Percentiles rank a stretch among this genome's conserved stretches.
These are phyloP conservation scores for Hyperoplus immaculatus DNA, from an alignment of 2,797 vertebrate genomes.

Conservation along the genomic window DNA sequence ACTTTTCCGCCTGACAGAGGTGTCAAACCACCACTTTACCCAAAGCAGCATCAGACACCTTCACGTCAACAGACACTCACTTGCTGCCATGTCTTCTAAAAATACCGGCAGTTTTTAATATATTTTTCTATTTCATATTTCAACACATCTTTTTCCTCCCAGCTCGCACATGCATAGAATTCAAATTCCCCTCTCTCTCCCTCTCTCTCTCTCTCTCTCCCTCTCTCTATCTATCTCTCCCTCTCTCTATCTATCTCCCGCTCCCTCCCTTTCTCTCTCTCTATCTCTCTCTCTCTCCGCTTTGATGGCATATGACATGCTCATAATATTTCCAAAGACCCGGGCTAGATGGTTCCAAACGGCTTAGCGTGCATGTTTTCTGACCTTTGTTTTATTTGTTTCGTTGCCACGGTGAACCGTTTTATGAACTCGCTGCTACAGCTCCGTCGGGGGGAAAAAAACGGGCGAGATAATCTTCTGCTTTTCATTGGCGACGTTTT, in stretches of 20 bases:
- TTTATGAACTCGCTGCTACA: slow-evolving; percentile 55
- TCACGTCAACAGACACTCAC: slow-evolving; percentile 48
- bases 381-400: slow-evolving; percentile 85
- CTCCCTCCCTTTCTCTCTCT: slow-evolving; percentile 13
- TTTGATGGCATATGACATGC: slow-evolving; percentile 65
- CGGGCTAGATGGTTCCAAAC: slow-evolving; percentile 54
- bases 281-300: slow-evolving; percentile 20
- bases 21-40: slow-evolving; percentile 59
- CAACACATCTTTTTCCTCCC: slow-evolving; percentile 2
- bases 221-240: slow-evolving; percentile 14
- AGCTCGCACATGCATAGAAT: slow-evolving; percentile 28
- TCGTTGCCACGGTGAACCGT: slow-evolving; percentile 66
- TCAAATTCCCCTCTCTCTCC: slow-evolving; percentile 32
- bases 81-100: slow-evolving; percentile 40
- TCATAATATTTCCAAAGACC: slow-evolving; percentile 62
- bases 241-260: slow-evolving; percentile 5
- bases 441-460: slow-evolving; percentile 54
- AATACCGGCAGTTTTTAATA: neutral
- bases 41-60: slow-evolving; percentile 48
- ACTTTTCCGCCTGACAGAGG: slow-evolving; percentile 59
- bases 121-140: slow-evolving; percentile 9
- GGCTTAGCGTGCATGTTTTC: slow-evolving; percentile 62
- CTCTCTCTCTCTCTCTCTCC: slow-evolving; percentile 23
- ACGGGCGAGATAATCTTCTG: slow-evolving; percentile 81
- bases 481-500: slow-evolving; percentile 76